Percentiles rank a stretch among this genome's conserved stretches.
phyloP scores from a whole-genome alignment of 2,113 vertebrate species.

The Acrocephalus arundinaceus region DNA sequence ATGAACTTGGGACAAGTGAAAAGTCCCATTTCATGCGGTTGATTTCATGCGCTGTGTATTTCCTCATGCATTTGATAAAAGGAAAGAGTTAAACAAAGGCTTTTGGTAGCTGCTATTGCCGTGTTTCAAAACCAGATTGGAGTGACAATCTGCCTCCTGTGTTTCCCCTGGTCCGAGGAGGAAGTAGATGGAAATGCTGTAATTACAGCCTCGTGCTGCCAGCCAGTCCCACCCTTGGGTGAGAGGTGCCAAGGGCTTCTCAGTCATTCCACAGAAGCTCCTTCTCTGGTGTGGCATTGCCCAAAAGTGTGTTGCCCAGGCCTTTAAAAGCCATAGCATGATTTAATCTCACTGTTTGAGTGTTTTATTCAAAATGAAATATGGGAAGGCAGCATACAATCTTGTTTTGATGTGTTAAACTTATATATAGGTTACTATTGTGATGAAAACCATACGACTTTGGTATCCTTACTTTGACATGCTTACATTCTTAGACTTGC shows the following conservation, averaged over 20 bases:
- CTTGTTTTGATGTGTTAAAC: conserved; percentile 18
- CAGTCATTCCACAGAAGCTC: neutral
- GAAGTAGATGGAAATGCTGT: neutral
- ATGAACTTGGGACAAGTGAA: neutral
- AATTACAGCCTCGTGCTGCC: neutral
- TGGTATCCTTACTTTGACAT: neutral
- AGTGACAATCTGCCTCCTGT: neutral
- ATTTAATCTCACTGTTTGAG: neutral
- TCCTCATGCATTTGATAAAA: neutral
- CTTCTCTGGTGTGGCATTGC: neutral
- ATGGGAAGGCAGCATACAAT: neutral
- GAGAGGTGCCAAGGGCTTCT: neutral
- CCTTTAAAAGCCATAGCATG: neutral
- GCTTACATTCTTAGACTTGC: conserved; percentile 26
- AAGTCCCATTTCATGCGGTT: neutral
- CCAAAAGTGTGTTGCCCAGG: neutral
- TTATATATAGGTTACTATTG: neutral
- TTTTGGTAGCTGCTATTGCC: neutral
- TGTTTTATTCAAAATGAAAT: conserved; percentile 2
- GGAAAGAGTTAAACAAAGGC: neutral
- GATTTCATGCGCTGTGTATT: fast-evolving
- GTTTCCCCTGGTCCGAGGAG: neutral
- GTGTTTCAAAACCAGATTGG: neutral
- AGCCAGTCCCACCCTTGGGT: neutral
- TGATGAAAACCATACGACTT: conserved; percentile 21